Base-by-base conservation (phyloP, 2,888 invertebrate genomes). In the Agrotis segetum region DNA sequence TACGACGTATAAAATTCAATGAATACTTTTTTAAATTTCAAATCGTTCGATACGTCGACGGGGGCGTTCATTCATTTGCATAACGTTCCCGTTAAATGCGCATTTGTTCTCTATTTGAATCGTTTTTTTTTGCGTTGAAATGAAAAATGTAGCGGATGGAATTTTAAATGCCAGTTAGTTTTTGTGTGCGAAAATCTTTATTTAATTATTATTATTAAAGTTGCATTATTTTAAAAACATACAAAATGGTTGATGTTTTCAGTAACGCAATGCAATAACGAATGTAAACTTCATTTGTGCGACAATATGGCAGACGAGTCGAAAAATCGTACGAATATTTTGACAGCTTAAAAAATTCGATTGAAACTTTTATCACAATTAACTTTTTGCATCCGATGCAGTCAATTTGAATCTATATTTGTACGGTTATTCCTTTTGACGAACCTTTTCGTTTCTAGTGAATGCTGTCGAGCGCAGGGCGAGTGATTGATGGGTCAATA, bases 11-110 rank as follows among this genome's bases (percentile, higher is more conserved):
- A 78, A 79, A 87, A 87, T 85, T 85, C 77, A 82, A 83, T 78
- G 78, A 85, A 87, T 85, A 79, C 82, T 85, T 88, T 87, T 86
- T 82, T 70, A 86, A 87, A 86, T 83, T 87, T 85, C 66, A 86
- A 88, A 87, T 83, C 79, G 77, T 85, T 84, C 82, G 74, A 84
- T 83, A 81, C 84, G 80, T 79, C 68, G 74, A 59, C 77, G 50
- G 68, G 61, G 67, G 78, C 74, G 47, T 71, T 73, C 59, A 65
- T 72, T 72, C 58, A 84, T 83, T 84, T 84, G 68, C 81, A 81
- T 84, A 79, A 67, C 77, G 74, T 68, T 61, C 71, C 78, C 62
- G 78, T 82, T 78, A 84, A 67, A 81, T 78, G 74, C 82, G 67
- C 77, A 81, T 82, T 81, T 81, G 77, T 82, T 82, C 77, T 76